Conservation (phyloP, 2,113 vertebrate species). For the Sialia sialis region DNA sequence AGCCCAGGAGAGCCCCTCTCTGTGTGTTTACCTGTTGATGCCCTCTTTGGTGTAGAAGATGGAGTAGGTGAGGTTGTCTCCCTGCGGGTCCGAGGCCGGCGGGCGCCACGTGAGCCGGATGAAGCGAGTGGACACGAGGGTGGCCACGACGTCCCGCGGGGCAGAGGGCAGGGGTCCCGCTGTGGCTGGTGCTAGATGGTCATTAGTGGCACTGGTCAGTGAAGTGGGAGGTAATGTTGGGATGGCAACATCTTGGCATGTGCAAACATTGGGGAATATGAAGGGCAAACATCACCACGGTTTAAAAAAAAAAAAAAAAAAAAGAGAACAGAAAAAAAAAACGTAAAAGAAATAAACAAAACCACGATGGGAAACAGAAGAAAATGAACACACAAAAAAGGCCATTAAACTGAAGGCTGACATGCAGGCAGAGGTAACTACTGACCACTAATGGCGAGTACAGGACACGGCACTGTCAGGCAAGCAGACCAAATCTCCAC, state of each 20-base stretch:
- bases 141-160: slow-evolving; percentile 94
- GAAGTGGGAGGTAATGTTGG: slow-evolving; percentile 94
- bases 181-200: slow-evolving; percentile 96
- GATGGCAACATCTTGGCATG: slow-evolving; percentile 93
- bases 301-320: slow-evolving; percentile 80
- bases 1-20: background rate
- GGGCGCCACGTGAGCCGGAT: slow-evolving; percentile 96
- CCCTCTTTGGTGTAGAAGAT: slow-evolving; percentile 95
- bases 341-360: slow-evolving; percentile 88
- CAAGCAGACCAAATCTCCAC: slow-evolving; percentile 60
- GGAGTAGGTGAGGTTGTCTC: slow-evolving; percentile 93
- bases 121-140: slow-evolving; percentile 97
- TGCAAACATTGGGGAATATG: slow-evolving; percentile 82
- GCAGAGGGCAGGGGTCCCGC: slow-evolving; percentile 89
- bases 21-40: slow-evolving; percentile 79
- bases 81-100: slow-evolving; percentile 87
- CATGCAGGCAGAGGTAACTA: slow-evolving; percentile 77
- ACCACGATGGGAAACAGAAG: slow-evolving; percentile 84
- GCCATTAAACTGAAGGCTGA: slow-evolving; percentile 82
- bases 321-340: slow-evolving; percentile 85
- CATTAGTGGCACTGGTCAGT: slow-evolving; percentile 99
- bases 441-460: slow-evolving; percentile 66
- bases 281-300: slow-evolving; percentile 81
- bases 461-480: slow-evolving; percentile 50
- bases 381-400: slow-evolving; percentile 84